Base-by-base conservation (phyloP, 2,888 invertebrate species). In the Dolichomitus sp. region DNA sequence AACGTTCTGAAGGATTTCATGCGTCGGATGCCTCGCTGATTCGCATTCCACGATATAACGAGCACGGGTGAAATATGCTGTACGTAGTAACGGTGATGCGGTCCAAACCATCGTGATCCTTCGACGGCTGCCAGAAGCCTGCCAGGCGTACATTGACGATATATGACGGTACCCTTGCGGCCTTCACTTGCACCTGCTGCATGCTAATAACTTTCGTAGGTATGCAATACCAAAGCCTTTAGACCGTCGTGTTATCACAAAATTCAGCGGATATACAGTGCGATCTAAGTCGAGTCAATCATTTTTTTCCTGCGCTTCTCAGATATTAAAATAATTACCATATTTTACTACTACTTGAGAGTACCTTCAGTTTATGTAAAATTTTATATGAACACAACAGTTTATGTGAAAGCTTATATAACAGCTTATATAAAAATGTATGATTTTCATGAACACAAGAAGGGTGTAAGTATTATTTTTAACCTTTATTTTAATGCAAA, bases 11-110 rank as follows among this genome's bases (percentile, higher is more conserved):
- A 81, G 81, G 83, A 85, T 86, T 84, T 83, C 70, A 84, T 78
- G 75, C 77, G 73, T 84, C 81, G 81, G 80, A 85, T 85, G 72
- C 84, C 83, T 84, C 85, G 57, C 54, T 85, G 84, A 85, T 86
- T 86, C 61, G 83, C 84, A 86, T 86, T 85, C 83, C 85, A 33
- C 59, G 77, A 80, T 84, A 81, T 80, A 84, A 80, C 85, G 81
- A 84, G 84, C 72, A 74, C 65, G 72, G 27, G 73, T 59, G 81
- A 84, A 82, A 81, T 84, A 78, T 81, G 74, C 69, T 63, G 40
- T 65, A 54, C 50, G 59, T 40, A 57, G 23, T 14, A 19, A 61
- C 48, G 30, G 12, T 2, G 19, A 52, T 75, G 12, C 40, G 30
- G 50, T 66, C n/a, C 48, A 19, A 52, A 27, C 23, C 54, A 11